These are phyloP conservation scores for Pseudomyrmex sp. DNA, from an alignment of 1,140 invertebrate genomes.

Conservation along the genomic window DNA sequence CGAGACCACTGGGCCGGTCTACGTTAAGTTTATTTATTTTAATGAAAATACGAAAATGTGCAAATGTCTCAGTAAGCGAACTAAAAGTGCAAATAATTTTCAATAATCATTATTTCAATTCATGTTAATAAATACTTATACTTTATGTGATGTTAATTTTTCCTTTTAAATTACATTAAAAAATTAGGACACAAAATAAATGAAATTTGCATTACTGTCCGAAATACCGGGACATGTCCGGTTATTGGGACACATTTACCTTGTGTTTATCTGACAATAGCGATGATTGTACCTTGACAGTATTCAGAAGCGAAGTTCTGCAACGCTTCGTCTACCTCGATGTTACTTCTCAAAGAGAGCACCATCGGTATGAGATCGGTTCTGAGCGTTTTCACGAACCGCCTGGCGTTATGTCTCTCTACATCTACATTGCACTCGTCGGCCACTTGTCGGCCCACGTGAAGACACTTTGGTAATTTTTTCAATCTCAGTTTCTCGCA, in stretches of 20 bases:
- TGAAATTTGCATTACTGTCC: no score
- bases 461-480: slow-evolving; percentile 88
- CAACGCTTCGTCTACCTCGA: slow-evolving; percentile 95
- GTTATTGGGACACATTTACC: neutral
- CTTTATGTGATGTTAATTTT: neutral
- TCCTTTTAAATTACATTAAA: neutral
- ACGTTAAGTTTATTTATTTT: no score
- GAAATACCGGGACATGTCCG: neutral
- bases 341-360: slow-evolving; percentile 89
- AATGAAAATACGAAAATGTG: no score
- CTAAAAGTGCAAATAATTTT: no score
- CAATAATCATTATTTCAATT: no score
- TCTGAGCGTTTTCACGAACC: slow-evolving; percentile 90
- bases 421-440: slow-evolving; percentile 91
- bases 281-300: slow-evolving; percentile 89
- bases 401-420: slow-evolving; percentile 91
- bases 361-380: slow-evolving; percentile 90
- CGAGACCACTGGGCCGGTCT: no score
- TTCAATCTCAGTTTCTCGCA: slow-evolving; percentile 86
- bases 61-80: no score
- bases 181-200: no score
- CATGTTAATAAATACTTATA: no score
- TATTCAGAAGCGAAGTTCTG: slow-evolving; percentile 96
- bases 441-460: slow-evolving; percentile 85
- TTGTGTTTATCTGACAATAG: neutral